Evolutionary conservation across 2,113 vertebrate genomes (phyloP), one percentile per base, ranked within the genome.

Genomic region (Vanacampus margaritifer): DNA sequence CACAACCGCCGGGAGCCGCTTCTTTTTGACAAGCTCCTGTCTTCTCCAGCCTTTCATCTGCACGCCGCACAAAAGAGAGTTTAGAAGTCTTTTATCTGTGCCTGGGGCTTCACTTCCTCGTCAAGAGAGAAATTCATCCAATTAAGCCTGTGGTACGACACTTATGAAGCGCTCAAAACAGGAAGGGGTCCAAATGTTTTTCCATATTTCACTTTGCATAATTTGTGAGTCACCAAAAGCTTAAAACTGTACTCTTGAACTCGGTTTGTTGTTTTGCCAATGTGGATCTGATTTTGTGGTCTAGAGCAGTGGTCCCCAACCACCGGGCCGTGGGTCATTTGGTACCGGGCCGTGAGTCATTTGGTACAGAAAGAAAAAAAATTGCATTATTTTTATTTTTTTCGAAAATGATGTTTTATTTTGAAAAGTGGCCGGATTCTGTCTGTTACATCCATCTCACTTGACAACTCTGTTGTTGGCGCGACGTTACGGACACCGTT

Each of bases 11-110:
- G 79, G 71, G 76, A 81, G 68, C 58, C 64, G 69, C 75, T 79
- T 76, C 77, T 73, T 81, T 69, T 80, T 89, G 88, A 92, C 90
- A 89, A 79, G 85, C 87, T 86, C 75, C 85, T 83, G 84, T 89
- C 87, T 84, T 76, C 78, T 68, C 66, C 84, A 75, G 81, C 81
- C 86, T 92, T 89, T 91, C 90, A 91, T 92, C 87, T 90, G 66
- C 68, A 73, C 65, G 54, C 81, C 78, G 79, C 84, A 89, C 89
- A 91, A 90, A 86, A 84, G 84, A 76, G 76, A 87, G 82, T 85
- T 86, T 83, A 85, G 84, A 79, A 81, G 82, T 82, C 84, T 88
- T 90, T 91, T 89, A 88, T 91, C 87, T 81, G 53, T 69, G 88
- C 89, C 87, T 79, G 71, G 66, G 89, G 88, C 78, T 82, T 79